Base-by-base conservation (phyloP, 2,888 invertebrate genomes). In the Nomada fucata region DNA sequence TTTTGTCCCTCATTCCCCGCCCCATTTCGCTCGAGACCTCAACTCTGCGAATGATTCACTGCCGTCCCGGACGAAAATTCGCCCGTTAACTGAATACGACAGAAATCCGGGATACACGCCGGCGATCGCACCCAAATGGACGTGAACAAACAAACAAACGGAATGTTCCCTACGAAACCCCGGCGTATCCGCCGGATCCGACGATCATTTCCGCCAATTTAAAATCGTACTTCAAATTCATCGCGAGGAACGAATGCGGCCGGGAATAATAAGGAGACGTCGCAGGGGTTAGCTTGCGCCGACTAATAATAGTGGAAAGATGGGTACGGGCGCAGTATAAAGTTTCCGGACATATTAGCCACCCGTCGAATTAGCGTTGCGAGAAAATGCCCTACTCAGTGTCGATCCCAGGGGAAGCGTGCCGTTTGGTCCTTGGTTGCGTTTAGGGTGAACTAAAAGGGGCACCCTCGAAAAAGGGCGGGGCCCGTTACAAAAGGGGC, bases 351-450 rank as follows among this genome's bases (percentile, higher is more conserved):
- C 67, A 83, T 83, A 85, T 89, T 87, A 88, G 88, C 91, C 91
- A 90, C 92, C 92, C 90, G 92, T 90, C 90, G 91, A 92, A 92
- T 92, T 92, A 92, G 89, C 90, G 89, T 89, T 87, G 87, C 84
- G 84, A 88, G 88, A 89, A 89, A 90, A 89, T 90, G 88, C 90
- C 89, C 90, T 87, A 86, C 86, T 91, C 90, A 78, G 84, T 87
- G 86, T 79, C 87, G 77, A 83, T 86, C 90, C 88, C 89, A 70
- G 67, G 90, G 88, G 89, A 90, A 63, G 77, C 50, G 36, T 67
- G 18, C 29, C 71, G 67, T 64, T 65, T 59, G 75, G 68, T 73
- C 77, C 77, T 76, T 81, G 86, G 65, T 44, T 68, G 67, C 47
- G 18, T 61, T 71, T 77, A 53, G 86, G 88, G 85, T 87, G 82